Percentiles rank a stretch among this genome's conserved stretches.
These are phyloP conservation scores for Aspidiotus destructor DNA, from an alignment of 2,888 invertebrate species.

Conservation along the genomic window DNA sequence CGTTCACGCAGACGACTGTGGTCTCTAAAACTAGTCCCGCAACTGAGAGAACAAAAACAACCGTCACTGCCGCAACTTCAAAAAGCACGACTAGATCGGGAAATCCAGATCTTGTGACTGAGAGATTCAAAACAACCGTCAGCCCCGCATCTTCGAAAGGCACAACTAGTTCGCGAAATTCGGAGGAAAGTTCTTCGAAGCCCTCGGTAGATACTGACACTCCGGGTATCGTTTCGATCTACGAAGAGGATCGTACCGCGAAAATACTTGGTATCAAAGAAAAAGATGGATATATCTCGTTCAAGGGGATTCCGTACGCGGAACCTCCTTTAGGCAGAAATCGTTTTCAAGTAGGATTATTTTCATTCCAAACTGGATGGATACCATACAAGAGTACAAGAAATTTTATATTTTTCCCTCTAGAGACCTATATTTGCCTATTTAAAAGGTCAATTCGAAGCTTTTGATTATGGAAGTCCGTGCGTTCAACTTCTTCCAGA, in stretches of 20 bases:
- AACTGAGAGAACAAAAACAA: not conserved
- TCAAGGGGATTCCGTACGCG: conserved; percentile 62
- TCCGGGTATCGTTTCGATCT: conserved; percentile 51
- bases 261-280: conserved; percentile 40
- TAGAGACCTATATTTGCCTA: conserved; percentile 46
- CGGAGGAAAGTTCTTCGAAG: no score
- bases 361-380: not conserved
- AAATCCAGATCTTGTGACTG: not conserved
- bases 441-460: conserved; percentile 51
- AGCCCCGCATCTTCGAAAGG: not conserved
- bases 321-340: conserved; percentile 50
- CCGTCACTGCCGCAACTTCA: not conserved
- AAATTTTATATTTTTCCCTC: conserved; percentile 1
- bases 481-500: conserved; percentile 51
- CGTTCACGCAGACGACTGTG: not conserved
- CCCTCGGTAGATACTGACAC: not conserved
- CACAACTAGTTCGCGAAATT: not conserved
- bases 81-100: not conserved
- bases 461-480: conserved; percentile 50
- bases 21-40: not conserved
- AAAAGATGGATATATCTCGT: conserved; percentile 56
- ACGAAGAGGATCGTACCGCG: conserved; percentile 53
- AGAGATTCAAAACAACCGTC: not conserved
- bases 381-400: not conserved
- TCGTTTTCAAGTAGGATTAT: conserved; percentile 49